Conservation (phyloP, 1,140 invertebrate genomes). For the Brachionus sp. region DNA sequence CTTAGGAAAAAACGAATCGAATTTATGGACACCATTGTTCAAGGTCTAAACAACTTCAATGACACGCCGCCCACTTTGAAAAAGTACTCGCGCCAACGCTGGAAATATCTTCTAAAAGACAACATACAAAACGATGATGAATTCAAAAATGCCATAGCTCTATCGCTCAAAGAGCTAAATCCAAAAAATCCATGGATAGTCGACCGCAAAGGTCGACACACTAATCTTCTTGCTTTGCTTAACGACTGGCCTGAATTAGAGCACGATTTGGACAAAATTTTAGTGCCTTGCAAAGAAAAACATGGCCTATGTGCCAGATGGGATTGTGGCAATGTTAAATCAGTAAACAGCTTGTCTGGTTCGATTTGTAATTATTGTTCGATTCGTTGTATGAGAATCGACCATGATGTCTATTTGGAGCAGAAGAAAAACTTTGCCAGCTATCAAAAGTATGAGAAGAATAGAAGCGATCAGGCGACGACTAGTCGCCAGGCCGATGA, state of each 20-base stretch:
- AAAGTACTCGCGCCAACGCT: conserved; percentile 51
- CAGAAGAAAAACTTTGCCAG: neutral
- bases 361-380: conserved; percentile 43
- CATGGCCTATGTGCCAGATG: conserved; percentile 51
- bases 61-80: conserved; percentile 65
- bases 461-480: neutral
- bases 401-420: conserved; percentile 29
- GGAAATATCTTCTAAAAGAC: conserved; percentile 45
- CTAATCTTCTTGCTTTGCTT: conserved; percentile 62
- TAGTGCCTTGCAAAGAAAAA: conserved; percentile 48
- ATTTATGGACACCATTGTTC: conserved; percentile 67
- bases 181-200: conserved; percentile 64
- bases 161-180: conserved; percentile 62
- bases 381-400: conserved; percentile 7
- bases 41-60: conserved; percentile 66
- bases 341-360: conserved; percentile 13
- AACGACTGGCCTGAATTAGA: conserved; percentile 66
- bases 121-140: conserved; percentile 47
- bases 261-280: conserved; percentile 62
- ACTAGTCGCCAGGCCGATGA: neutral
- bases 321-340: neutral
- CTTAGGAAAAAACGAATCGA: conserved; percentile 66
- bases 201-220: conserved; percentile 63
- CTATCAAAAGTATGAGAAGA: neutral
- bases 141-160: conserved; percentile 59